phyloP scores from a whole-genome alignment of 2,113 vertebrate genomes.

The Puffinus mauretanicus region DNA sequence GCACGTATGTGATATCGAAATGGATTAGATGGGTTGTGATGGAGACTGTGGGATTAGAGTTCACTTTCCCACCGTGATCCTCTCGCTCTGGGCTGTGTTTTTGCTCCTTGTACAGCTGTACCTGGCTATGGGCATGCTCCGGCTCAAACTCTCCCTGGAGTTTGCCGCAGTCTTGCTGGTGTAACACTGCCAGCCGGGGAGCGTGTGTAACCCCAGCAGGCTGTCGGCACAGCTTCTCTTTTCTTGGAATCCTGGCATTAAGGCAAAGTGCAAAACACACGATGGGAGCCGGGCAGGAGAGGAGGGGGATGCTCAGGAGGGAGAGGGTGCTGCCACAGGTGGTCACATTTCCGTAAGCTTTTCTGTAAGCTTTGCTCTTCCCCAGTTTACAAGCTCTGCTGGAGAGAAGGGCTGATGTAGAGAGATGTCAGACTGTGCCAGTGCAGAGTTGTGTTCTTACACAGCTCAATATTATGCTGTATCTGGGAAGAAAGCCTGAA shows the following conservation, averaged over 20 bases:
- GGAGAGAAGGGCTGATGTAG: neutral
- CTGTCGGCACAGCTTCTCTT: neutral
- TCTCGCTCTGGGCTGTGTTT: neutral
- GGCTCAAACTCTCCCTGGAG: neutral
- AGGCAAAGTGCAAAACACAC: neutral
- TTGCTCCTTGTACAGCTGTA: neutral
- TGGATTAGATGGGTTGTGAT: neutral
- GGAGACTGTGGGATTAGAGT: neutral
- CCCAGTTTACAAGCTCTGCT: neutral
- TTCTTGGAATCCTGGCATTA: neutral
- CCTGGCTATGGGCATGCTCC: neutral
- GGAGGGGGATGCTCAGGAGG: neutral
- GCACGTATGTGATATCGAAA: neutral
- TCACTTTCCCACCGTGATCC: neutral
- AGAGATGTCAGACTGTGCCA: neutral
- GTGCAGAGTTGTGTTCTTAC: neutral
- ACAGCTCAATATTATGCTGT: neutral
- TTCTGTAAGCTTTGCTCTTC: neutral
- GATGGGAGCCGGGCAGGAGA: neutral
- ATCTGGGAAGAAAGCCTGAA: slow-evolving; percentile 45
- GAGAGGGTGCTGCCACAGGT: neutral
- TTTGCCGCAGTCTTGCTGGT: neutral
- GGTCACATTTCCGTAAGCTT: neutral
- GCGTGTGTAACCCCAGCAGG: neutral
- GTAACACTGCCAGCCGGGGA: neutral